Percentiles rank a stretch among this genome's conserved stretches.
Evolutionary conservation across 2,113 vertebrate species (phyloP).

Genomic region (Cephalopterus ornatus): DNA sequence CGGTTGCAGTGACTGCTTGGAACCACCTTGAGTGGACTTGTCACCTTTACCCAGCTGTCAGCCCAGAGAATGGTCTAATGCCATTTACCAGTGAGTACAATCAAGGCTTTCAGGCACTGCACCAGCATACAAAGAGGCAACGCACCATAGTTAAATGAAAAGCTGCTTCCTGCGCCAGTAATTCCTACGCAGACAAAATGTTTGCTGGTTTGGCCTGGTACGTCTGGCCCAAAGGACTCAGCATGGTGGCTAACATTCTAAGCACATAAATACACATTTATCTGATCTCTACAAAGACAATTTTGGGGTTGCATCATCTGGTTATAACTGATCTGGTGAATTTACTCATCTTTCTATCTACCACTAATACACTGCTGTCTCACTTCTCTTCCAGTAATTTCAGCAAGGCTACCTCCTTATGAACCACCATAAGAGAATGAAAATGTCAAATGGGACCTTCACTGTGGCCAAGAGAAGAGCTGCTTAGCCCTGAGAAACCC

Average conservation of each 20-base stretch:
- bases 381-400: background rate
- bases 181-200: background rate
- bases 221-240: background rate
- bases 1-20: background rate
- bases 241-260: accelerated
- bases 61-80: background rate
- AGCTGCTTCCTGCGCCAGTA: background rate
- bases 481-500: background rate
- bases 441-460: background rate
- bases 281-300: background rate
- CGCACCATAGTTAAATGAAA: background rate
- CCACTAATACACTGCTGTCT: background rate
- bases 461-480: background rate
- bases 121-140: background rate
- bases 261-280: background rate
- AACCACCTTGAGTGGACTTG: background rate
- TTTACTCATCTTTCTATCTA: background rate
- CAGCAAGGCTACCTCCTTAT: background rate
- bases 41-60: background rate
- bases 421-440: background rate
- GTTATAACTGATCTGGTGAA: background rate
- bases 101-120: background rate
- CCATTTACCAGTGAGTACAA: background rate
- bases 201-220: background rate
- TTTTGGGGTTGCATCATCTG: background rate